Evolutionary conservation across 2,797 vertebrate genomes (phyloP).

Genomic region (Petrocephalus schoutedeni): DNA sequence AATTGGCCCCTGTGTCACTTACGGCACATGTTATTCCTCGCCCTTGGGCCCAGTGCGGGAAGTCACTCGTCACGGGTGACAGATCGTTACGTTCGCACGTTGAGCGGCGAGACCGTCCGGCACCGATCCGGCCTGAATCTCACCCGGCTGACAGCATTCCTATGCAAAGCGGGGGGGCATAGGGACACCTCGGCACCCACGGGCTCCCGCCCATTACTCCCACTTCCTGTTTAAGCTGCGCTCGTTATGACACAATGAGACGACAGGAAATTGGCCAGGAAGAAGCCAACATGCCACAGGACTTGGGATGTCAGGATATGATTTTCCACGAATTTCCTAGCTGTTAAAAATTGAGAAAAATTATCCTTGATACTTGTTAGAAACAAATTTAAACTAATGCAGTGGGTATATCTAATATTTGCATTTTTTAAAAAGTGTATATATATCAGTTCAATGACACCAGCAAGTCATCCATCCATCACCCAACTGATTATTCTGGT

Average conservation of each 20-base stretch:
- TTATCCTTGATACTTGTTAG: background rate
- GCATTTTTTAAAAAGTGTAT: background rate
- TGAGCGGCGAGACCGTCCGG: background rate
- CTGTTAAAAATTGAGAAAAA: background rate
- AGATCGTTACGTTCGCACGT: background rate
- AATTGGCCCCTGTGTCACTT: slow-evolving; percentile 1
- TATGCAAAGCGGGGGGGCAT: background rate
- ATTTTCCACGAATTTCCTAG: background rate
- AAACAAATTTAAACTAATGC: background rate
- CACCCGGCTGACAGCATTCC: background rate
- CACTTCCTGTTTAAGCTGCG: background rate
- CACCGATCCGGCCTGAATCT: background rate
- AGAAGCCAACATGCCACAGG: background rate
- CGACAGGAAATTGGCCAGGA: background rate
- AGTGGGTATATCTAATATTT: background rate
- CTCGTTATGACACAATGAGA: slow-evolving; percentile 5
- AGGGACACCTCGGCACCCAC: background rate
- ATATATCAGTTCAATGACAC: background rate
- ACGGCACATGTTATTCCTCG: background rate
- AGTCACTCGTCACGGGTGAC: background rate
- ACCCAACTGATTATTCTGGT: background rate
- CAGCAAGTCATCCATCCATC: background rate
- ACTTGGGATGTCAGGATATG: background rate
- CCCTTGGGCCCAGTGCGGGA: background rate
- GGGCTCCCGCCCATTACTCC: background rate